These are phyloP conservation scores for Axea sp. DNA, from an alignment of 2,888 invertebrate genomes.

Conservation along the genomic window DNA sequence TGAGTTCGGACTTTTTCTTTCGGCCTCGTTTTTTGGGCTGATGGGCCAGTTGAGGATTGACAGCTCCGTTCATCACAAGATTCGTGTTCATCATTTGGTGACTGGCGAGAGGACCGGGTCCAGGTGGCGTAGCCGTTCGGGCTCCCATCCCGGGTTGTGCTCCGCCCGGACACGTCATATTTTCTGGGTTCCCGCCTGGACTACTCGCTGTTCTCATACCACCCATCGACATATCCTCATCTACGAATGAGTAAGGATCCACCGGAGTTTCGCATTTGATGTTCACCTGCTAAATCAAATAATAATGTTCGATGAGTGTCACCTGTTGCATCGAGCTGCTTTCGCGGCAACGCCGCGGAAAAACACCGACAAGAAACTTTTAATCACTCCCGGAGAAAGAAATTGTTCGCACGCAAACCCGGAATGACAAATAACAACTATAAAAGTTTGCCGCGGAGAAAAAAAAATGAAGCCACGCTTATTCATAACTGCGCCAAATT, in stretches of 20 bases:
- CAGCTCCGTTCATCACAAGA: conserved; percentile 74
- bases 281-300: conserved; percentile 72
- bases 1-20: conserved; percentile 86
- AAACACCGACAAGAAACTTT: conserved; percentile 46
- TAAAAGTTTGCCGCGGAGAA: conserved; percentile 20
- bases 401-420: conserved; percentile 44
- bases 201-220: conserved; percentile 81
- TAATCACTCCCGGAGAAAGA: conserved; percentile 47
- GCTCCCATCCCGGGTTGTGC: conserved; percentile 72
- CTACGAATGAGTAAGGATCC: conserved; percentile 92
- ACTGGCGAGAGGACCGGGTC: conserved; percentile 53
- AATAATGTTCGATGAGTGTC: conserved; percentile 43
- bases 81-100: conserved; percentile 71
- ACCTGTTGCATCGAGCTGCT: conserved; percentile 36
- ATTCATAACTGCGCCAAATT: conserved; percentile 37
- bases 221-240: conserved; percentile 86
- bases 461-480: conserved; percentile 9
- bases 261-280: conserved; percentile 84
- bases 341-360: conserved; percentile 18
- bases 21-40: conserved; percentile 90
- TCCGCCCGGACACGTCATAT: conserved; percentile 73
- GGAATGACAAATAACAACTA: conserved; percentile 41
- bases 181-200: conserved; percentile 76
- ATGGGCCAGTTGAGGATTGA: conserved; percentile 75
- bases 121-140: conserved; percentile 72